Base-by-base conservation (phyloP, 2,797 vertebrate species). In the Arremon brunneinucha region DNA sequence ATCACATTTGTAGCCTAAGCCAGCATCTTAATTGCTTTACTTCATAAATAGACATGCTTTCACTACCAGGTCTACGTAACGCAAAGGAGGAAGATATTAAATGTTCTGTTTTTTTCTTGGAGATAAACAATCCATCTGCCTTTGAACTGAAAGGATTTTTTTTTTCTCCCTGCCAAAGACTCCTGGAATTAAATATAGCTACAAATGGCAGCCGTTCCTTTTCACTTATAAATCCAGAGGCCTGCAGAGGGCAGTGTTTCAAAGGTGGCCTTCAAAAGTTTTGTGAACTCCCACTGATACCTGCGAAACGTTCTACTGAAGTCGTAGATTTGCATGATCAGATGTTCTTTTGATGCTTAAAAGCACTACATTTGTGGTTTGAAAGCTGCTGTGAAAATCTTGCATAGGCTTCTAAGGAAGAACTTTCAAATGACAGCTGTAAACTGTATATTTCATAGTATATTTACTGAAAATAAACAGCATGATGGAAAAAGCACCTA, bases 161-260 rank as follows among this genome's bases (percentile, higher is more conserved):
- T 53, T 59, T 65, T 46, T 28, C 20, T 65, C 27, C n/a, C 53
- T 57, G 24, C 7, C 0, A 3, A 85, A 83, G 14, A n/a, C 39
- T 30, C 21, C 14, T 34, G 35, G 43, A 86, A 55, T 65, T 13
- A 75, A 71, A 62, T 14, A 34, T 0, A 81, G 9, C 43, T 70
- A 13, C 56, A 53, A 34, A 5, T 12, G 64, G 43, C 22, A 41
- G 14, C 46, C 2, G 5, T 34, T 59, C 17, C 7, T 35, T 52
- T 87, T 55, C 57, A 78, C 44, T 22, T 28, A 15, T 5, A 44
- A 80, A 87, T 23, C n/a, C 39, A 47, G 37, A 34, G 2, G 43
- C 69, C 94, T 92, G 76, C 55, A 90, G 94, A 91, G 76, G 91
- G 89, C 91, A 91, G 24, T 26, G 37, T 63, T 49, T 67, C 74